Percentiles rank a stretch among this genome's conserved stretches.
phyloP scores from a whole-genome alignment of 1,140 invertebrate species.

The Drosophila pectinifera region DNA sequence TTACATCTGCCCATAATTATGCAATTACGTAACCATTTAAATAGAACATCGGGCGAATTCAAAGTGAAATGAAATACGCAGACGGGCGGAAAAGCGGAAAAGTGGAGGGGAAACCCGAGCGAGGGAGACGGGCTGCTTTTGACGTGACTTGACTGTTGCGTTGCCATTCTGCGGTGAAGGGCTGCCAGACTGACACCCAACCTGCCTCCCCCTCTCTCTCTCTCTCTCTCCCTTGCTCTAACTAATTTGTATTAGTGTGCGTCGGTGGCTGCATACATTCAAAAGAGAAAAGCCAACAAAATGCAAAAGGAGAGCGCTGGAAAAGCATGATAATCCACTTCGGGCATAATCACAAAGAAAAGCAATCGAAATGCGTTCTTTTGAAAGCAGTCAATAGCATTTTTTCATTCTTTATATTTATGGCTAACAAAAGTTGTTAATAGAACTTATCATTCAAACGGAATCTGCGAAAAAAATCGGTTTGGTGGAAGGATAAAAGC shows the following conservation, averaged over 20 bases:
- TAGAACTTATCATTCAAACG: conserved; percentile 1
- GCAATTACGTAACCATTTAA: conserved; percentile 82
- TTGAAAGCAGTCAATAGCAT: neutral
- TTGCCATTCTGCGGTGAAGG: conserved; percentile 58
- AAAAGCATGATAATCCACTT: conserved; percentile 30
- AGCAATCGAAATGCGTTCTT: conserved; percentile 19
- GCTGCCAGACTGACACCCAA: conserved; percentile 36
- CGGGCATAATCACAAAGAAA: conserved; percentile 52
- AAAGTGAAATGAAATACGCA: conserved; percentile 68
- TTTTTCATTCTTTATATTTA: neutral
- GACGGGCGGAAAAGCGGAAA: conserved; percentile 11
- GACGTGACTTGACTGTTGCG: conserved; percentile 68
- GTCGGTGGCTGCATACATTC: conserved; percentile 19
- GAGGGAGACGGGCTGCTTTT: conserved; percentile 49
- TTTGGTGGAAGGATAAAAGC: neutral
- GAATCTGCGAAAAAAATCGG: neutral
- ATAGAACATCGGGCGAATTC: conserved; percentile 74
- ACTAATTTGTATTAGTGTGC: conserved; percentile 62
- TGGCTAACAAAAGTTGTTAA: conserved; percentile 6
- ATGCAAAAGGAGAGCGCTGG: neutral
- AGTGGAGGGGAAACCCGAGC: conserved; percentile 4
- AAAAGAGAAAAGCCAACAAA: conserved; percentile 21
- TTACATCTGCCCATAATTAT: conserved; percentile 77
- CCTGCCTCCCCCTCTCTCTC: neutral
- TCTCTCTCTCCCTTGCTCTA: conserved; percentile 10